Evolutionary conservation across 2,888 invertebrate species (phyloP).

Genomic region (Parthenolecanium corni): DNA sequence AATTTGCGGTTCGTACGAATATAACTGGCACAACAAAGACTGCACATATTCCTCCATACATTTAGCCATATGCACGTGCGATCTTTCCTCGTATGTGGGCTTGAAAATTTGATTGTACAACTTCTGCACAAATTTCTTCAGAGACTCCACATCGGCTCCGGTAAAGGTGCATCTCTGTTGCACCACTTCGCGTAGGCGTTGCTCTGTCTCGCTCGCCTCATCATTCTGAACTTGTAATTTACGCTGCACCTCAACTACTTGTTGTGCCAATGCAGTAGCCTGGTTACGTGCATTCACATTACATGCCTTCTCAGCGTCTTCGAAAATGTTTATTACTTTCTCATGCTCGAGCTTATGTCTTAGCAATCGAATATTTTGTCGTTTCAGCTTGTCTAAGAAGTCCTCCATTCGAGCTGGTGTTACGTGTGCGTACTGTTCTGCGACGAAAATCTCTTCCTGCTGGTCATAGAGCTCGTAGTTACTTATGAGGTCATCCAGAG

Average conservation of each 20-base stretch:
- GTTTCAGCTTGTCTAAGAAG: constrained; percentile 2
- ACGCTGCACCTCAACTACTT: too few relatives aligned
- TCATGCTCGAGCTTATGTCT: background rate
- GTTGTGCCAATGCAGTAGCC: too few relatives aligned
- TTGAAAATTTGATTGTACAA: constrained; percentile 3
- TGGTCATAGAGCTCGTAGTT: background rate
- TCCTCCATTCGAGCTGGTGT: background rate
- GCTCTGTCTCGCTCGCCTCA: too few relatives aligned
- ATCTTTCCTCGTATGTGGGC: background rate
- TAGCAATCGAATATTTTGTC: constrained; percentile 11
- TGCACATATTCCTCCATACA: constrained; percentile 11
- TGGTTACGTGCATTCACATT: background rate
- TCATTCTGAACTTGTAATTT: too few relatives aligned
- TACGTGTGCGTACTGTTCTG: background rate
- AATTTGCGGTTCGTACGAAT: constrained; percentile 4
- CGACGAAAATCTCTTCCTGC: background rate
- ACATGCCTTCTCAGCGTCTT: background rate
- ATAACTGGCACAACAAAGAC: background rate
- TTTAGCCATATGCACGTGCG: constrained; percentile 5
- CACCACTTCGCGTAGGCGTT: too few relatives aligned
- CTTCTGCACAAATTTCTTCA: constrained; percentile 1
- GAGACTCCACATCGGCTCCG: background rate
- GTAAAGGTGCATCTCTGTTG: too few relatives aligned
- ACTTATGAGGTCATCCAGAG: background rate
- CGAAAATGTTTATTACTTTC: background rate